A percentile compares a stretch with the other conserved stretches of the same genome.
Conservation (phyloP, 2,888 invertebrate genomes). For the Trimorus sp. region DNA sequence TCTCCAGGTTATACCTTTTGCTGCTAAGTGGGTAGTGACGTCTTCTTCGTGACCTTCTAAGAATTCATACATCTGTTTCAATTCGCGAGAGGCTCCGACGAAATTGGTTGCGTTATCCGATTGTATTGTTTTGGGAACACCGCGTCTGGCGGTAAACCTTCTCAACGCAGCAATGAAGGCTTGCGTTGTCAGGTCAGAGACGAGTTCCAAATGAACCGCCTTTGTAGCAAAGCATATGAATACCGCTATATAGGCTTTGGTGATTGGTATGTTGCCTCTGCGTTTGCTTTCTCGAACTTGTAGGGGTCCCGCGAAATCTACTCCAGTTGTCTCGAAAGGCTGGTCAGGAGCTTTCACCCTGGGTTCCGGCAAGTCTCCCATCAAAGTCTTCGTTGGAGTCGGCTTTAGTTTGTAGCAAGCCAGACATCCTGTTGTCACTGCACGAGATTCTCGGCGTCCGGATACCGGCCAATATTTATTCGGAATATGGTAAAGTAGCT, state of each 20-base stretch:
- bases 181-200: not conserved
- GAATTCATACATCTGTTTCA: not conserved
- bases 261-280: constrained; percentile 27
- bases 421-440: constrained; percentile 28
- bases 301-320: constrained; percentile 63
- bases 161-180: not conserved
- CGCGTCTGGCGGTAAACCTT: not conserved
- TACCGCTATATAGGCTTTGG: constrained; percentile 55
- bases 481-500: not conserved
- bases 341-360: not conserved
- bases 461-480: constrained; percentile 12
- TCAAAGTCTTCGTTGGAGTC: not conserved
- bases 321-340: constrained; percentile 33
- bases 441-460: constrained; percentile 28
- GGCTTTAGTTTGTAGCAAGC: constrained; percentile 47
- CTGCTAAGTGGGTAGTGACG: not conserved
- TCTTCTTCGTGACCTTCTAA: not conserved
- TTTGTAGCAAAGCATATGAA: constrained; percentile 56
- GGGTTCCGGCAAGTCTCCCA: not conserved
- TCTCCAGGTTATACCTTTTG: not conserved
- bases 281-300: constrained; percentile 43
- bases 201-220: constrained; percentile 26
- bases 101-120: not conserved
- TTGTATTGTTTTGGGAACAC: not conserved
- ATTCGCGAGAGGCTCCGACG: not conserved